A percentile compares a stretch with the other conserved stretches of the same genome.
Conservation (phyloP, 2,113 vertebrate species). For the Bucco capensis region DNA sequence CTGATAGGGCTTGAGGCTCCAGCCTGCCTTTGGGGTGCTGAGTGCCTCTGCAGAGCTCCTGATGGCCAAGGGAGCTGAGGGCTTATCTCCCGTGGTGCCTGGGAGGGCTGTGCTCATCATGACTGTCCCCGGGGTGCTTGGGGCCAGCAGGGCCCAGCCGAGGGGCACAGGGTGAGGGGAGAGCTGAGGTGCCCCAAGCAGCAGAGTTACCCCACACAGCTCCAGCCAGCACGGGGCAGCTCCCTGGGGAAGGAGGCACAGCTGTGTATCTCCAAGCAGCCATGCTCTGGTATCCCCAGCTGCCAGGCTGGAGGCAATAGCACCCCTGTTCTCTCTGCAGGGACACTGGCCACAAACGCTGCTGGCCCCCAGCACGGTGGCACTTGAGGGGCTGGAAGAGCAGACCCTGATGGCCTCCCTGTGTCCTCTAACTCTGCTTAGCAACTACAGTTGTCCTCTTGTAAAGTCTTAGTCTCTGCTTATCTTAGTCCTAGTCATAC, state of each 20-base stretch:
- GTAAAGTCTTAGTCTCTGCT: background rate
- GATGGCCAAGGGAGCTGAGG: background rate
- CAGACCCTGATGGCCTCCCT: background rate
- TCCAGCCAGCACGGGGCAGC: rapidly evolving
- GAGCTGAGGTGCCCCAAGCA: background rate
- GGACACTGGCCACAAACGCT: background rate
- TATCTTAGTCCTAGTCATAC: background rate
- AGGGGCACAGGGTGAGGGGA: background rate
- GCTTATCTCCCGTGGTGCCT: background rate
- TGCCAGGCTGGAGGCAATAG: background rate
- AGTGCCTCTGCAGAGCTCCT: constrained; percentile 1
- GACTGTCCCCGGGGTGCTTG: background rate
- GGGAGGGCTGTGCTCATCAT: background rate
- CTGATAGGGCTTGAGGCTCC: constrained; percentile 21
- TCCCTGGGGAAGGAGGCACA: background rate
- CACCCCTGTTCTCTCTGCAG: background rate
- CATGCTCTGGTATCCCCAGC: rapidly evolving
- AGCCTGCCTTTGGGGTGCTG: background rate
- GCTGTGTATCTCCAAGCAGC: background rate
- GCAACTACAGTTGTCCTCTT: background rate
- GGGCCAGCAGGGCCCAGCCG: background rate
- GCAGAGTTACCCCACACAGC: background rate
- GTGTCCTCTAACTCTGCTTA: background rate
- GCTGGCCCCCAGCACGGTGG: background rate
- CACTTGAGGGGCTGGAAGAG: background rate